Evolutionary conservation across 2,888 invertebrate species (phyloP), one percentile per base, ranked within the genome.

Genomic region (Ommatoiulus sabulosus): DNA sequence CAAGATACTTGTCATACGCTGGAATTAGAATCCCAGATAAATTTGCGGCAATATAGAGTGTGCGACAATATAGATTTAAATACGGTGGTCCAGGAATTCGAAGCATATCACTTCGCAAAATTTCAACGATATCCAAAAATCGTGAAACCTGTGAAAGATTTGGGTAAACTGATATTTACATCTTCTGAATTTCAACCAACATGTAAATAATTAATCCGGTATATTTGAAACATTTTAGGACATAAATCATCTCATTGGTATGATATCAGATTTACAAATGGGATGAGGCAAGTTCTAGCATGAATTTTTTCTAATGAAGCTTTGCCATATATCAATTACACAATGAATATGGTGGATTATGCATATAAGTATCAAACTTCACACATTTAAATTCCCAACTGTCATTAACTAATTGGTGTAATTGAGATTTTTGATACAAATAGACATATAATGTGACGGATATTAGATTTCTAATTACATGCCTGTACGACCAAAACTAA

Each of bases 61-160:
- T 98, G 98, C 92, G 98, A 98, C 92, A 98, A 98, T 91, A 95
- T 98, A 89, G 97, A 98, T 92, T 93, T 98, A 91, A 96, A 97
- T 90, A 96, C 96, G 84, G 96, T 98, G 90, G 93, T 98, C 89
- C 95, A 97, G 94, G 98, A 98, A 91, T 98, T 96, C 92, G 96
- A 96, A 91, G 96, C 96, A 90, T 98, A 96, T 93, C 97, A 96
- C 92, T 95, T 95, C 91, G 94, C 96, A 84, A 95, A 97, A 91
- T 98, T 97, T 93, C 96, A 96, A 92, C 97, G 96, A 92, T 95
- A 96, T 92, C 98, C 98, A 0, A 96, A 95, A 93, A 95, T 98
- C 90, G 95, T 96, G 87, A 95, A 95, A 63, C 85, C 86, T 35
- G 24, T 86, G 0, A 89, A 88, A 57, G 89, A 89, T 24, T 43